phyloP scores from a whole-genome alignment of 2,113 vertebrate genomes.

The Malurus melanocephalus region DNA sequence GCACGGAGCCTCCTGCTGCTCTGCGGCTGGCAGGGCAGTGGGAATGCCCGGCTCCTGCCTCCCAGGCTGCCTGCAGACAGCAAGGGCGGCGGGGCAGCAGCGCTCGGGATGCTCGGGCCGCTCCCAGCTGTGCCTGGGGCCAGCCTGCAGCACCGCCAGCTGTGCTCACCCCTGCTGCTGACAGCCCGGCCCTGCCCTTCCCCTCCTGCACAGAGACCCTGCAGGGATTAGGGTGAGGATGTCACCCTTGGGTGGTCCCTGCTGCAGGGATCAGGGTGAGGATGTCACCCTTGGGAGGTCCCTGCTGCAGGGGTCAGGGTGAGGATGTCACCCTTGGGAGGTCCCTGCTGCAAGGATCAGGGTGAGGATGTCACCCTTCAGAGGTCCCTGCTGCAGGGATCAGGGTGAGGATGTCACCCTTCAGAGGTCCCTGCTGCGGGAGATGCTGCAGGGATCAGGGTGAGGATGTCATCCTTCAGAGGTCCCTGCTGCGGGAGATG shows the following conservation, averaged over 20 bases:
- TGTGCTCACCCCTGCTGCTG: accelerated
- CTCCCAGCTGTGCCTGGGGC: not conserved
- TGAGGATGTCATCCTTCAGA: not conserved
- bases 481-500: not conserved
- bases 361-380: accelerated
- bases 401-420: too few species aligned
- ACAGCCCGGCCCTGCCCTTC: not conserved
- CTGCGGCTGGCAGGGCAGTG: not conserved
- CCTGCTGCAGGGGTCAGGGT: too few species aligned
- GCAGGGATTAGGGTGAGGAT: accelerated
- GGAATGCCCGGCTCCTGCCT: not conserved
- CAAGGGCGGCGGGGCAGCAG: not conserved
- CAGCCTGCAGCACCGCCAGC: not conserved
- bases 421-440: too few species aligned
- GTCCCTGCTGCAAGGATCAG: not conserved
- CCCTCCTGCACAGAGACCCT: accelerated
- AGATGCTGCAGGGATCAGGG: too few species aligned
- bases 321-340: too few species aligned
- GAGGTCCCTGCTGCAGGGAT: not conserved
- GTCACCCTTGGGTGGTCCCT: not conserved
- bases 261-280: too few species aligned
- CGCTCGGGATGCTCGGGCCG: not conserved
- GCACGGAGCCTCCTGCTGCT: not conserved
- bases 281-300: too few species aligned
- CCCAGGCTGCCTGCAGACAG: not conserved